Percentiles rank a stretch among this genome's conserved stretches.
Conservation (phyloP, 2,888 invertebrate genomes). For the Cataglyphis albicans region DNA sequence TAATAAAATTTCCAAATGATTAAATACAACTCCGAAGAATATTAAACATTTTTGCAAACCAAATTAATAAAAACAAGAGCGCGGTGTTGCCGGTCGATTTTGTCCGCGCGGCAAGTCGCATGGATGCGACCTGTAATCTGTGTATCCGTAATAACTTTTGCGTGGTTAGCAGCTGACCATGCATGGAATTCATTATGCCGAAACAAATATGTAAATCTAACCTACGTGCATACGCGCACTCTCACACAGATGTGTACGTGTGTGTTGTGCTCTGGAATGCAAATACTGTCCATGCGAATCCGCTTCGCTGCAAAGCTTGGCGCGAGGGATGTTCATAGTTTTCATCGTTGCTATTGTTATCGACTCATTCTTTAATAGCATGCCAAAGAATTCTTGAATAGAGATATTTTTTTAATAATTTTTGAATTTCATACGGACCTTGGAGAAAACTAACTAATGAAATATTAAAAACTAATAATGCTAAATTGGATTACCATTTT, state of each 20-base stretch:
- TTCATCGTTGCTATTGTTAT: slow-evolving; percentile 48
- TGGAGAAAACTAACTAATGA: background rate
- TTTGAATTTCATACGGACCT: background rate
- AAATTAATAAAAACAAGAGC: slow-evolving; percentile 55
- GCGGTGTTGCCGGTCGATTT: slow-evolving; percentile 49
- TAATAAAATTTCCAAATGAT: slow-evolving; percentile 53
- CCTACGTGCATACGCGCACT: slow-evolving; percentile 35
- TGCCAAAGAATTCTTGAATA: slow-evolving; percentile 6
- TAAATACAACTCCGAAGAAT: slow-evolving; percentile 46
- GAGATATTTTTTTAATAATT: slow-evolving; percentile 14
- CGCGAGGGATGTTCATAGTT: slow-evolving; percentile 48
- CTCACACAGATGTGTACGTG: slow-evolving; percentile 18
- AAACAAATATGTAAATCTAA: slow-evolving; percentile 68
- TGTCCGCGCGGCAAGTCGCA: slow-evolving; percentile 69
- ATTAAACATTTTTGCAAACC: slow-evolving; percentile 55
- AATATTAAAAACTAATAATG: background rate
- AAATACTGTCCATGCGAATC: slow-evolving; percentile 51
- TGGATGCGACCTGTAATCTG: slow-evolving; percentile 67
- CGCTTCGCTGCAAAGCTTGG: slow-evolving; percentile 18
- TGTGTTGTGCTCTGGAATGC: slow-evolving; percentile 49
- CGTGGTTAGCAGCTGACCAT: slow-evolving; percentile 76
- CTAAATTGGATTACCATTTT: background rate
- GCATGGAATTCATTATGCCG: slow-evolving; percentile 75
- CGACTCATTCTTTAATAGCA: slow-evolving; percentile 42
- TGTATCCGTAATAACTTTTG: slow-evolving; percentile 75